phyloP scores from a whole-genome alignment of 2,113 vertebrate species.

The Donacobius atricapilla region DNA sequence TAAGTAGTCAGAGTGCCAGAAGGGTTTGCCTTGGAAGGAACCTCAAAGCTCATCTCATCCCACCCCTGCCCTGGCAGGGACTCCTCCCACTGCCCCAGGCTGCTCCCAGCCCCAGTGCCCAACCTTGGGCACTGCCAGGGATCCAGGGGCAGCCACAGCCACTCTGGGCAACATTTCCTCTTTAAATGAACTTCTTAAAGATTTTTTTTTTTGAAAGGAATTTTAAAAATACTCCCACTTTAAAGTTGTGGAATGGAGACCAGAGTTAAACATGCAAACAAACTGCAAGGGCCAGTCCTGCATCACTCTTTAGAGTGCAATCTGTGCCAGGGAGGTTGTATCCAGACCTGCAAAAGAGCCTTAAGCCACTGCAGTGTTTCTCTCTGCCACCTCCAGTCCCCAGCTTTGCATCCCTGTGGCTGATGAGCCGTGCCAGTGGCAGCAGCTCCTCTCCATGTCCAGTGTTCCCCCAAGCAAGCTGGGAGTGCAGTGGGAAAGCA shows the following conservation, averaged over 20 bases:
- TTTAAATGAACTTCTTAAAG: not conserved
- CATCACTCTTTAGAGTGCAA: not conserved
- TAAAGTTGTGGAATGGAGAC: not conserved
- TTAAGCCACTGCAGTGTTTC: not conserved
- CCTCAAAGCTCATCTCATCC: not conserved
- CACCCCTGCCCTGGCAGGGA: not conserved
- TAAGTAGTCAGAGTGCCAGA: not conserved
- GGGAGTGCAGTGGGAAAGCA: not conserved
- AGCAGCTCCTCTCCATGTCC: not conserved
- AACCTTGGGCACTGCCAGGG: not conserved
- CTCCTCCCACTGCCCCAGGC: not conserved
- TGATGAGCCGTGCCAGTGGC: rapidly evolving
- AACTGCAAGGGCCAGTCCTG: not conserved
- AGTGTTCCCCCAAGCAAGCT: not conserved
- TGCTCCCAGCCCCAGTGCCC: not conserved
- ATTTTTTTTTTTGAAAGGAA: not conserved
- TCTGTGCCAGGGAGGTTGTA: not conserved
- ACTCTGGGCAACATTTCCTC: not conserved
- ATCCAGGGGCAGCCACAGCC: not conserved
- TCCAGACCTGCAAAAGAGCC: not conserved
- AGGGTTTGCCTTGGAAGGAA: not conserved
- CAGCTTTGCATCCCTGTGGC: not conserved
- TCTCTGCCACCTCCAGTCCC: not conserved
- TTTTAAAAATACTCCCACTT: not conserved
- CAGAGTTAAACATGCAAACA: not conserved